Percentiles rank a stretch among this genome's conserved stretches.
Conservation (phyloP, 2,113 vertebrate species). For the Syngnathus typhle region DNA sequence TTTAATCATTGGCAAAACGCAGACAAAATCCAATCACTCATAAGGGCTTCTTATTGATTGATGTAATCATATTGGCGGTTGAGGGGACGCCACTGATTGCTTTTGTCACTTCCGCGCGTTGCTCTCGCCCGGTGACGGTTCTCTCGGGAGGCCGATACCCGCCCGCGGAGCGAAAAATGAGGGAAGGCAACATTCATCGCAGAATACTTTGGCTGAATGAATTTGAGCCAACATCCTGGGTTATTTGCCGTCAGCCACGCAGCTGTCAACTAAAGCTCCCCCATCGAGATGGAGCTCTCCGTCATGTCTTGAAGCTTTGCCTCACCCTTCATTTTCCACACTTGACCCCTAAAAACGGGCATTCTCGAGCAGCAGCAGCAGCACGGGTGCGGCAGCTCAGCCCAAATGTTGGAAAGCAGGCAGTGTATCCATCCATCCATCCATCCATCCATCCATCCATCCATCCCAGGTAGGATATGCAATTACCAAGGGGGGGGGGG, state of each 20-base stretch:
- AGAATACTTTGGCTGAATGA: too few relatives aligned
- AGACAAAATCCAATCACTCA: constrained; percentile 77
- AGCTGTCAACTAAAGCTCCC: not conserved
- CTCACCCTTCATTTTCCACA: constrained; percentile 8
- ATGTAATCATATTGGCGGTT: constrained; percentile 76
- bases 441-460: constrained; percentile 29
- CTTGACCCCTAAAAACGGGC: constrained; percentile 17
- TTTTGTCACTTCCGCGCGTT: constrained; percentile 75
- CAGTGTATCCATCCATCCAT: constrained; percentile 2
- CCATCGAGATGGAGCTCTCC: not conserved
- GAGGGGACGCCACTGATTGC: constrained; percentile 69
- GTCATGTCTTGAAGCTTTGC: constrained; percentile 5
- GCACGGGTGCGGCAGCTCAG: constrained; percentile 6
- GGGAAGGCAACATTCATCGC: not conserved
- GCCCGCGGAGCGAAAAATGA: too few relatives aligned
- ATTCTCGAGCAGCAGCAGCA: not conserved
- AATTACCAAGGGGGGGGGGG: constrained; percentile 63
- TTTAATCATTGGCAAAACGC: constrained; percentile 80
- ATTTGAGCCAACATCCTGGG: not conserved
- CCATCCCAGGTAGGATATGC: constrained; percentile 62
- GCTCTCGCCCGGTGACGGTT: constrained; percentile 55
- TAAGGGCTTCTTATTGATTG: constrained; percentile 78
- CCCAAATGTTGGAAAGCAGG: constrained; percentile 45
- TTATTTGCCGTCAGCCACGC: not conserved
- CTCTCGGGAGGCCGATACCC: too few relatives aligned